A percentile compares a stretch with the other conserved stretches of the same genome.
Evolutionary conservation across 1,140 invertebrate species (phyloP).

Genomic region (Bombus haemorrhoidalis): DNA sequence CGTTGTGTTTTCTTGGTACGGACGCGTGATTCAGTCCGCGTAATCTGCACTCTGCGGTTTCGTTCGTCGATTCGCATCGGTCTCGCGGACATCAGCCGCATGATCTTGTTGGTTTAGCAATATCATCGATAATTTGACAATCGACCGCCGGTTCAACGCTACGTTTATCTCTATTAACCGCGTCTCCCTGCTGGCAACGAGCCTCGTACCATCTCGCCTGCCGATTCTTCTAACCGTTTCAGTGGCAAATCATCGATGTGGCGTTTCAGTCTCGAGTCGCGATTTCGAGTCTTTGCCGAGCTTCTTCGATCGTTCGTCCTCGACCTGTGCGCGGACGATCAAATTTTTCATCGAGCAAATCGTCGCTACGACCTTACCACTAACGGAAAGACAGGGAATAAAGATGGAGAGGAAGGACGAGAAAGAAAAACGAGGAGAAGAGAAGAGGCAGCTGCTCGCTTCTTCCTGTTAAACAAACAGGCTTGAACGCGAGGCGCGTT

Average conservation of each 20-base stretch:
- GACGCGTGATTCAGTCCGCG: conserved; percentile 49
- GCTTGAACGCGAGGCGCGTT: conserved; percentile 56
- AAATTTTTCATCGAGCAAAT: background rate
- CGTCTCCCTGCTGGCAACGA: conserved; percentile 17
- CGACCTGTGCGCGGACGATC: background rate
- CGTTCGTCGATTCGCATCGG: conserved; percentile 39
- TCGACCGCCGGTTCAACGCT: conserved; percentile 69
- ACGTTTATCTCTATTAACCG: conserved; percentile 70
- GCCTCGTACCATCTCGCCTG: conserved; percentile 5
- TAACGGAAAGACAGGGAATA: background rate
- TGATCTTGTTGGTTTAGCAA: conserved; percentile 78
- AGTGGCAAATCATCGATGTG: background rate
- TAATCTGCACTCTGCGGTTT: conserved; percentile 72
- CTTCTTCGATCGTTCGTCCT: conserved; percentile 6
- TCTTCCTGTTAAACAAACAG: conserved; percentile 68
- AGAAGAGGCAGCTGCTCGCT: conserved; percentile 42
- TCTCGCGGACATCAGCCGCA: conserved; percentile 60
- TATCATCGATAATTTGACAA: conserved; percentile 80
- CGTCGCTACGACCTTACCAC: background rate
- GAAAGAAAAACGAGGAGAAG: background rate
- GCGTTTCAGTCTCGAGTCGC: background rate
- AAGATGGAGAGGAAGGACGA: too few relatives aligned
- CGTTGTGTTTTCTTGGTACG: conserved; percentile 45
- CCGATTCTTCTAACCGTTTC: background rate
- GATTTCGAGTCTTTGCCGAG: background rate